Evolutionary conservation across 92 coral and sea anemone genomes (phyloP), one percentile per base, ranked within the genome.

Genomic region (Siderastrea radians): DNA sequence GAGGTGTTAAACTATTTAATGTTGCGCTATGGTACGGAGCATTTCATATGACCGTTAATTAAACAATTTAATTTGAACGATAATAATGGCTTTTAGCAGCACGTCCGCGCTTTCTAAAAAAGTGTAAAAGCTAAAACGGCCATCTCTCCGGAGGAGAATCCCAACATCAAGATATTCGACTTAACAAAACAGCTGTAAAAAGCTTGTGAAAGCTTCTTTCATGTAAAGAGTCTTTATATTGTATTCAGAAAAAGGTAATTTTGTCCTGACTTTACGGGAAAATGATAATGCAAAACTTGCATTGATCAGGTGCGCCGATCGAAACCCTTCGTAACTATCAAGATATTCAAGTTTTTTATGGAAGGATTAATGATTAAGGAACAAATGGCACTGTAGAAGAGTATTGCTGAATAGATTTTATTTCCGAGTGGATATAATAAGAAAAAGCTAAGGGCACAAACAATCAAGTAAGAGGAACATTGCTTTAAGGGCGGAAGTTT

Each of bases 111-210:
- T 54, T 68, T 54, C 47, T 68, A 14, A 7, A 45, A 8, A 49
- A 12, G 62, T 53, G 26, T 75, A 19, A 48, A 8, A 49, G 59
- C 13, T 63, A 1, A 77, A 55, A 44, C 1, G 59, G 14, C 55
- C 46, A 50, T 49, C 45, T 52, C 15, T 49, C 3, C n/a, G 16
- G 46, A 65, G 50, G 50, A 2, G 4, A 5, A 7, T 7, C 4
- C 11, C 19, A 67, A 55, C 49, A 13, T 16, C 62, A 52, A 61
- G 63, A 53, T 8, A 45, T 68, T 68, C 17, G 7, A 14, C 38
- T 70, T 4, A 5, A 53, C 16, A 2, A 59, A 82, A 71, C 78
- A 82, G 78, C 67, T 69, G 77, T 44, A 43, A 45, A 57, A 82
- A 57, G 86, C 66, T 71, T 70, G 78, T 4, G 16, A 46, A 46